Conservation (phyloP, 2,797 vertebrate genomes). For the Brachyrhaphis roseni region DNA sequence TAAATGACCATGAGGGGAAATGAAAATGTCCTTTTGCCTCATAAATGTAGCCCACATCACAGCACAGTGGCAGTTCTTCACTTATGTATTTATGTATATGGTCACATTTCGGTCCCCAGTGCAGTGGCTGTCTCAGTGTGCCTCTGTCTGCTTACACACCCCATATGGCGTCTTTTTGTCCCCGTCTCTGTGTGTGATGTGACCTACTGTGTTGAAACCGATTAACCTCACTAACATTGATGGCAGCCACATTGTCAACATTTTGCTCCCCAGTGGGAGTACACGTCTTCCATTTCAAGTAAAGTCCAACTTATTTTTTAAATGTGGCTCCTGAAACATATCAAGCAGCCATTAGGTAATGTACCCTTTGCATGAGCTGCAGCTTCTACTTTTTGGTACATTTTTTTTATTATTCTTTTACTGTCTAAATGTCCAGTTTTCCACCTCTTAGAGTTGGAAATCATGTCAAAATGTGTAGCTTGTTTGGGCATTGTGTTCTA, state of each 20-base stretch:
- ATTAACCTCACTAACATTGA: conserved; percentile 58
- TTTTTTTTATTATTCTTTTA: neutral
- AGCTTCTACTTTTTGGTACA: neutral
- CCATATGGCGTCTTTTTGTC: conserved; percentile 36
- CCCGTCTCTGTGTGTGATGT: conserved; percentile 28
- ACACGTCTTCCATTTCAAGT: conserved; percentile 18
- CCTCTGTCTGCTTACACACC: neutral
- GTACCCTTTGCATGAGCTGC: neutral
- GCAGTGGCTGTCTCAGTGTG: neutral
- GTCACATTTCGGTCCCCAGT: neutral
- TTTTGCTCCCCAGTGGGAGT: conserved; percentile 11
- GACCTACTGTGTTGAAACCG: conserved; percentile 48
- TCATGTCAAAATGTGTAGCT: neutral
- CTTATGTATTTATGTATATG: neutral
- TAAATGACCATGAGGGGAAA: neutral
- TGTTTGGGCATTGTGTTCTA: neutral
- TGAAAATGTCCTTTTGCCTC: neutral
- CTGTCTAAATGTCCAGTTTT: neutral
- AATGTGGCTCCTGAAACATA: neutral
- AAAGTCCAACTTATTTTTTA: conserved; percentile 2
- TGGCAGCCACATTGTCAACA: conserved; percentile 41
- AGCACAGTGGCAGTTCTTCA: neutral
- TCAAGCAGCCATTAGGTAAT: neutral
- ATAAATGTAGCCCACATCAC: neutral
- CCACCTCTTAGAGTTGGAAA: neutral